Evolutionary conservation across 2,888 invertebrate genomes (phyloP), one percentile per base, ranked within the genome.

Genomic region (Caenorhabditis virilis): DNA sequence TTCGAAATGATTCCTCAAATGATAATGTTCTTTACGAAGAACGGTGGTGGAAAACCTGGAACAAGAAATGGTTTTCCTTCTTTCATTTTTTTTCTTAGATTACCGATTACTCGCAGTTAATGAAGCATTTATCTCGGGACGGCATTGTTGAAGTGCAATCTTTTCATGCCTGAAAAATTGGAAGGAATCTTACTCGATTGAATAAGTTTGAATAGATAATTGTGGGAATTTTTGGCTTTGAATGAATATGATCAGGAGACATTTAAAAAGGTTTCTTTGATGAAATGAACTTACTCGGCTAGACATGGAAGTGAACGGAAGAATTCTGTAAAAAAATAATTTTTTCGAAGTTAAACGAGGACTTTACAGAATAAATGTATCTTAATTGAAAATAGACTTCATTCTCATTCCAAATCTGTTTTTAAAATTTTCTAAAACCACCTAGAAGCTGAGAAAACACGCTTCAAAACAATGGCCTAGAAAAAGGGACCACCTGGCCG

Each of bases 261-360:
- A 42, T 22, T 15, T 4, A 15, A 23, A 13, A 30, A 13, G 30
- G 30, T 16, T 16, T 33, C 36, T 38, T 38, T 38, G 7, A 16
- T 52, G 43, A 25, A 39, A 53, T 25, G 20, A 42, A 72, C 74
- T 72, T 27, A 72, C 72, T 62, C 45, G n/a, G 74, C 72, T 18
- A 76, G 63, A 52, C 76, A 76, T 18, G 76, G 76, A 42, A 76
- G 63, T 20, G 68, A 68, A 15, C 59, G 54, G 76, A 76, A 76
- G 69, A 76, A 76, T 42, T 76, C 76, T 76, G 72, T 51, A 76
- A 74, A 41, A 27, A 33, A 35, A 23, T 9, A 18, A 36, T 11
- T 11, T 13, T 36, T 39, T 13, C 7, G 16, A 36, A 11, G 3
- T 11, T 36, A n/a, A 13, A 13, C 13, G 16, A 15, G 16, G 36